Conservation (phyloP, 2,797 vertebrate genomes). For the Erpetoichthys calabaricus region DNA sequence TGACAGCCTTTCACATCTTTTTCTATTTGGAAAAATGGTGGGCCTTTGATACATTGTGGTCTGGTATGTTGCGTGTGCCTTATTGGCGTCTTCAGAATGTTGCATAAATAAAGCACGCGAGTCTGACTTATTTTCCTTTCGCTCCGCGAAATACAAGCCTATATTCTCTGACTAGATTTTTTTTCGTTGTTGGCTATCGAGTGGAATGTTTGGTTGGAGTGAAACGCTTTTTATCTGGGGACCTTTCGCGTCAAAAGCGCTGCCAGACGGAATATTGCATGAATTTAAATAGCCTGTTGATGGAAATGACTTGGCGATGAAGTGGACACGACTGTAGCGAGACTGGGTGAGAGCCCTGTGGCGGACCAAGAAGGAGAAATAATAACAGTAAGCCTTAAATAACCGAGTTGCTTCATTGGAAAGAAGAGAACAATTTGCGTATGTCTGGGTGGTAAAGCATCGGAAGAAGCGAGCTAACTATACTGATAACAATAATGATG, state of each 20-base stretch:
- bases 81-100: conserved; percentile 32
- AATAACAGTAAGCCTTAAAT: no score
- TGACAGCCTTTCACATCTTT: conserved; percentile 36
- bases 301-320: conserved; percentile 30
- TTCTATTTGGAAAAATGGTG: conserved; percentile 28
- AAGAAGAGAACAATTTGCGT: no score
- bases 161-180: conserved; percentile 24
- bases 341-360: conserved; percentile 41
- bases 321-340: conserved; percentile 47
- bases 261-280: conserved; percentile 36
- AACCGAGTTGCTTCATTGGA: no score
- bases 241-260: conserved; percentile 39
- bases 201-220: conserved; percentile 44
- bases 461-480: no score
- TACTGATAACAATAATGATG: no score
- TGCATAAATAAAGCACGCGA: conserved; percentile 33
- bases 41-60: conserved; percentile 36
- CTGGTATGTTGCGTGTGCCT: conserved; percentile 10
- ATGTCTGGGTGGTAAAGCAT: no score
- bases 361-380: conserved; percentile 6
- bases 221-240: conserved; percentile 35
- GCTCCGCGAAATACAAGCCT: conserved; percentile 14
- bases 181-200: conserved; percentile 21
- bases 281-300: conserved; percentile 58
- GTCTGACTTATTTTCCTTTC: conserved; percentile 33